Evolutionary conservation across 2,888 invertebrate genomes (phyloP), one percentile per base, ranked within the genome.

Genomic region (Spilarctia lutea): DNA sequence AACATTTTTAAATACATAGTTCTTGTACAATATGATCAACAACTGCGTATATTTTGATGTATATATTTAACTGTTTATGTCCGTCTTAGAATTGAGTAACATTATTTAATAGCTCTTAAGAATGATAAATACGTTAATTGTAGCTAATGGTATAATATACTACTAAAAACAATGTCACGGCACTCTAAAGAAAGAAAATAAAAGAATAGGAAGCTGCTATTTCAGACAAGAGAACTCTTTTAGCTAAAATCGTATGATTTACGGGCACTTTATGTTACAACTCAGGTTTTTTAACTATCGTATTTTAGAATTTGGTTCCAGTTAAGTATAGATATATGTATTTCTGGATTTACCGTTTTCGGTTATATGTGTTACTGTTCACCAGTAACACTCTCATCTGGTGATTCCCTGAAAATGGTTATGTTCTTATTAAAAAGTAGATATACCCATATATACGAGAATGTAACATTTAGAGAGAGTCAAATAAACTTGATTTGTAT

Each of bases 1-100:
- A 75, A 75, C 68, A 76, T 71, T 76, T 60, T 56, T 66, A 73
- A 78, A 75, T 82, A 56, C n/a, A n/a, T 56, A 72, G 77, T 82
- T 80, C 74, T n/a, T 75, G 7, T 68, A 78, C 78, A 69, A 74
- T 74, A 78, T 74, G 66, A 79, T 68, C 60, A 73, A 68, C 72
- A 73, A 74, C 70, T 84, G 71, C 76, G 39, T 70, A 45, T 65
- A 56, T 74, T 52, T 30, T 52, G 68, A 65, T 77, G 65, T 39
- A 67, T 75, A 68, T 68, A 72, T 78, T 78, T 56, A 60, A 65
- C 27, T n/a, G 71, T 77, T 75, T 73, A 73, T 67, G 63, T 24
- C 18, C 16, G 63, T 30, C 27, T 10, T 11, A 60, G 71, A n/a
- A 33, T 60, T n/a, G 13, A 66, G 52, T 67, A 67, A 6, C 4